Base-by-base conservation (phyloP, 2,888 invertebrate genomes). In the Chorisops tibialis region DNA sequence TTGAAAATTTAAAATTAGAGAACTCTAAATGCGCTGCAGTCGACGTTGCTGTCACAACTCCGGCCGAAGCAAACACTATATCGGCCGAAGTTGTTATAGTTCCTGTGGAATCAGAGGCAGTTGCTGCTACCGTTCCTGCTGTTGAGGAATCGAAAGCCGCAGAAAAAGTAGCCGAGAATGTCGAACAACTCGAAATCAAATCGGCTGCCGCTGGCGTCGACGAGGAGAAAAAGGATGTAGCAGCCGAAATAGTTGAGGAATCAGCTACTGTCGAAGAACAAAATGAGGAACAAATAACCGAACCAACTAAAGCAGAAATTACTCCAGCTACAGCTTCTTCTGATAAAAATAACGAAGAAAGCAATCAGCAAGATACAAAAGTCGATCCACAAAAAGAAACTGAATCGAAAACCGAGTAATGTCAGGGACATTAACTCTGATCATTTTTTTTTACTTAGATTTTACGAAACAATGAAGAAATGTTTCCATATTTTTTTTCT, bases 1-100 rank as follows among this genome's bases (percentile, higher is more conserved):
- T 63, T 3, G 61, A 61, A 30, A 45, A 22, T n/a, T 41, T 64
- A 12, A 52, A 59, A 30, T 4, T 43, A 1, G 43, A 60, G 41
- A 51, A 43, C n/a, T 14, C 24, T 2, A 51, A 54, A 39, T 4
- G 11, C 37, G 39, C 39, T 39, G n/a, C 4, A n/a, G n/a, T n/a
- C n/a, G n/a, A n/a, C n/a, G n/a, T n/a, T n/a, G n/a, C n/a, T n/a
- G n/a, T n/a, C n/a, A n/a, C n/a, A n/a, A n/a, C n/a, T n/a, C 11
- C 37, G 12, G 7, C 37, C 7, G 12, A 37, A 9, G 12, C 11
- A 9, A 12, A 6, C 11, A 12, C 37, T 37, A 37, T 12, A 37
- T 7, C 37, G 12, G 12, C 37, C 37, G 37, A 37, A 37, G 12
- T 37, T 9, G n/a, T n/a, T n/a, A n/a, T n/a, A n/a, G n/a, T n/a